Conservation (phyloP, 2,113 vertebrate species). For the Neofelis nebulosa region DNA sequence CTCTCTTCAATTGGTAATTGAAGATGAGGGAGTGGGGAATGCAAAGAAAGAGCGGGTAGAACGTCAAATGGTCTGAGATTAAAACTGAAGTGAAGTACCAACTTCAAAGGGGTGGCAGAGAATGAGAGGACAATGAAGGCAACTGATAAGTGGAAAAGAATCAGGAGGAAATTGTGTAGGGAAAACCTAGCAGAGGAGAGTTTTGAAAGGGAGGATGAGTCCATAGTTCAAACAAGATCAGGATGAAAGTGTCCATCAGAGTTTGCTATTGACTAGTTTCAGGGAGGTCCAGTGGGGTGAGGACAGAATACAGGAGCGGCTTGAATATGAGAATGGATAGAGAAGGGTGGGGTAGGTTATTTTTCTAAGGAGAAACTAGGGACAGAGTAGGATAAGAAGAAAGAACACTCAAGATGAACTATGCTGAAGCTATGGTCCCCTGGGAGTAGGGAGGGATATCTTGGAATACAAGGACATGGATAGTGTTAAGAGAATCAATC, state of each 20-base stretch:
- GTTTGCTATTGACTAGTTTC: neutral
- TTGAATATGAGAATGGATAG: neutral
- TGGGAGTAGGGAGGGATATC: neutral
- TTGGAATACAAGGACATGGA: neutral
- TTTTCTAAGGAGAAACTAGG: neutral
- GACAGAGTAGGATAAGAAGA: neutral
- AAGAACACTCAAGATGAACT: neutral
- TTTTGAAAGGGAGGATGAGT: neutral
- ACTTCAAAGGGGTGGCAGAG: neutral
- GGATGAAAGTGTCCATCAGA: neutral
- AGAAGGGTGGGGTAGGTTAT: neutral
- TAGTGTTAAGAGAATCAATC: neutral
- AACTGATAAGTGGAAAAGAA: neutral
- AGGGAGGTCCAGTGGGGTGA: neutral
- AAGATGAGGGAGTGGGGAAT: neutral
- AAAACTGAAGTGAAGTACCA: neutral
- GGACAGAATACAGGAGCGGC: neutral
- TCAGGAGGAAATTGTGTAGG: neutral
- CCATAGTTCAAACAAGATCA: neutral
- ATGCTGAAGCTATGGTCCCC: neutral
- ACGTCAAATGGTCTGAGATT: neutral
- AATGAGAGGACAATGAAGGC: neutral
- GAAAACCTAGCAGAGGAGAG: neutral
- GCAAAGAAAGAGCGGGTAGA: neutral
- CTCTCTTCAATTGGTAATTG: no score